Base-by-base conservation (phyloP, 2,888 invertebrate species). In the Stratiomys singularior region DNA sequence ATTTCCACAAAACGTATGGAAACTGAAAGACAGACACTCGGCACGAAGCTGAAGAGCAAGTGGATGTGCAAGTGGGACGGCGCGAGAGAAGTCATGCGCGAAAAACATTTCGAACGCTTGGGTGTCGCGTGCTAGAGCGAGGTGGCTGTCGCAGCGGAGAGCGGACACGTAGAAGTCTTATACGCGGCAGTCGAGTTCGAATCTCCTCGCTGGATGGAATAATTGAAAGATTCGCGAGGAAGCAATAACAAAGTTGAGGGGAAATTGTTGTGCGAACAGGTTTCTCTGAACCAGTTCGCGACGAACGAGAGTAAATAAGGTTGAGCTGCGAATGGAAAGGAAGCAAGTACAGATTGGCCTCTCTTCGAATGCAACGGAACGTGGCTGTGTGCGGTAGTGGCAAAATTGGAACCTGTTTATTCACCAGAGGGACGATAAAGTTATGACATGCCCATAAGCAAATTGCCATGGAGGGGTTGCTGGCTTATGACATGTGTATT, bases 371-470 rank as follows among this genome's bases (percentile, higher is more conserved):
- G 52, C 52, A 52, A 4, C 7, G 7, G 52, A 13, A 13, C 52
- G 52, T 52, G 15, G 69, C 15, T 46, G 46, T 46, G 44, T 44
- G 56, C 52, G 28, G 11, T n/a, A n/a, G n/a, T n/a, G 52, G 4
- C 27, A 30, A 27, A 44, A 37, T 64, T 7, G 28, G 30, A 69
- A 69, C 46, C 69, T 69, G 69, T 47, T 69, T 69, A 23, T 47
- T 47, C 37, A 60, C 37, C 58, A 58, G 74, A 60, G 72, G 72
- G 66, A 46, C 76, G 64, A 66, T 76, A 64, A 66, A 67, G 66
- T 64, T 66, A 77, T 77, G 76, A 77, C 76, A 77, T 56, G 76
- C 76, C 76, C 76, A 77, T 66, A 77, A 77, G 64, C 64, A 56
- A 28, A 56, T 28, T 67, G 66, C 46, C 52, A 52, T 66, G 76